Base-by-base conservation (phyloP, 2,113 vertebrate genomes). In the Gallinago paraguaiae region DNA sequence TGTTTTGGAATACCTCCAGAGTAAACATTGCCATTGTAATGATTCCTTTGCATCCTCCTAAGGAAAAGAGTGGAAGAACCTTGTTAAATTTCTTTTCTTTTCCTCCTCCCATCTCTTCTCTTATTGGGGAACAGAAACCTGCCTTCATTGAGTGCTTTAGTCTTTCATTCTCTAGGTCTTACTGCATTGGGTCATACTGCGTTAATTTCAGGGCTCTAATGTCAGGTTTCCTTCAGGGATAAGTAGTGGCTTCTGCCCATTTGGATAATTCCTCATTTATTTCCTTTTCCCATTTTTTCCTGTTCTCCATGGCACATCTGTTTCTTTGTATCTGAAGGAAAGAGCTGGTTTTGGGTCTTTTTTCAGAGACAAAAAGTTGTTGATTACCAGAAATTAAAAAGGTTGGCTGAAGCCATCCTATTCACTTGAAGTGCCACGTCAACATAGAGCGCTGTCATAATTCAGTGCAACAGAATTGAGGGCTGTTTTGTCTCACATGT, bases 1-100 rank as follows among this genome's bases (percentile, higher is more conserved):
- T 43, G 11, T 24, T 20, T 83, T 97, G 95, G 95, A 94, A 20
- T 43, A 79, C 10, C 43, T 97, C 91, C 96, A 98, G 86, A 91
- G 53, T 71, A 96, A 97, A 92, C 51, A 75, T 5, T 75, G 35
- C 45, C 82, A 88, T 51, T 63, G 64, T 94, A 97, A 83, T 27
- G 8, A 53, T 39, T 84, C 56, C 46, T 94, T 88, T 88, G 28
- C 30, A 80, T 23, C 16, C 60, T 96, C 63, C 74, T 23, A 6
- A 70, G 67, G 60, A 67, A 59, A 64, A 76, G 17, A 79, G 8
- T 35, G 1, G 11, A 76, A 27, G 14, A 87, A 86, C 86, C 77
- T 75, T 84, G 20, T 72, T 84, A 68, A 93, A 61, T 50, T 75
- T 78, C 51, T 85, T 54, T 35, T 60, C 74, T 80, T 43, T 18